phyloP scores from a whole-genome alignment of 2,113 vertebrate genomes.

The Ictidomys tridecemlineatus region DNA sequence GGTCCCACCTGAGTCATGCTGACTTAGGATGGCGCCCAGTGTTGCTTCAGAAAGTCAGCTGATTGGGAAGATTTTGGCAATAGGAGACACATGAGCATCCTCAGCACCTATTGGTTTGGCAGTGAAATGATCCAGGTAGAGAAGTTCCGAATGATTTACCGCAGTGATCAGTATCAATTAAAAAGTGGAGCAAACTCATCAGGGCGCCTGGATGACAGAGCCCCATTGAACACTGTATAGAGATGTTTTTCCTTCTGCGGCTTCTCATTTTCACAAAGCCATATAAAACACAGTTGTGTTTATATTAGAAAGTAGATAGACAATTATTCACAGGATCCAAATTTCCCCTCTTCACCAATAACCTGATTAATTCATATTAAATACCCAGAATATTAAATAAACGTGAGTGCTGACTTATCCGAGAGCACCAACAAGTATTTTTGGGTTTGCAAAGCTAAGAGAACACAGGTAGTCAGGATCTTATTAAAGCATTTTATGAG shows the following conservation, averaged over 20 bases:
- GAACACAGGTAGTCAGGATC: too few relatives aligned
- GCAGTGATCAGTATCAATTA: not conserved
- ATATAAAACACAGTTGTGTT: not conserved
- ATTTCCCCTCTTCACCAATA: not conserved
- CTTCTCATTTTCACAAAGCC: not conserved
- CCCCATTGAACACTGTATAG: not conserved
- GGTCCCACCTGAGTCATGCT: not conserved
- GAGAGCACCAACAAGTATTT: not conserved
- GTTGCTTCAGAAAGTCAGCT: not conserved
- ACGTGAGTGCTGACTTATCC: not conserved
- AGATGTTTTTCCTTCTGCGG: not conserved
- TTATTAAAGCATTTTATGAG: not conserved
- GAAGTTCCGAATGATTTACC: not conserved
- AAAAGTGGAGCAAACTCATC: not conserved
- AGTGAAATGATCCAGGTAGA: not conserved
- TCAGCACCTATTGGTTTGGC: not conserved
- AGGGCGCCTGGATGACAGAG: not conserved
- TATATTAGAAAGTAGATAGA: not conserved
- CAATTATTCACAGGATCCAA: not conserved
- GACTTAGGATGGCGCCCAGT: not conserved
- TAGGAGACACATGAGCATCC: not conserved
- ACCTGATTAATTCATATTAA: not conserved
- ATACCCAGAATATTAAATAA: slow-evolving; percentile 3
- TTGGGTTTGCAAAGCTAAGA: not conserved
- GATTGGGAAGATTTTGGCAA: not conserved